phyloP scores from a whole-genome alignment of 2,113 vertebrate genomes.

The Chiloscyllium plagiosum region DNA sequence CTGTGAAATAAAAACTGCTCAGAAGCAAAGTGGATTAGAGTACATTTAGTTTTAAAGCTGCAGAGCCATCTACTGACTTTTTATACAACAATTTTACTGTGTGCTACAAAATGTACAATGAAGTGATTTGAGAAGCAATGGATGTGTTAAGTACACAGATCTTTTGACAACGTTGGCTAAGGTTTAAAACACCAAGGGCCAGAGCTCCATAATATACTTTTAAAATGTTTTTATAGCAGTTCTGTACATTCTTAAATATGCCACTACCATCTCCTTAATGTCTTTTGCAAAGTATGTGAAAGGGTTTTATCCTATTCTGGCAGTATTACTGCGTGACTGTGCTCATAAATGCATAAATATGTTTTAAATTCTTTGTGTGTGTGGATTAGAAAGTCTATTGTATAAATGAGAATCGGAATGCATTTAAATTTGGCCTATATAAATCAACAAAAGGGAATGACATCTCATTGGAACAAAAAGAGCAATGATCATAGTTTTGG shows the following conservation, averaged over 20 bases:
- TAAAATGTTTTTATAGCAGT: neutral
- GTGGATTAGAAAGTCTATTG: conserved; percentile 19
- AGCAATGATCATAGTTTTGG: neutral
- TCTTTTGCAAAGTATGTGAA: neutral
- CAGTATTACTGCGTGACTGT: neutral
- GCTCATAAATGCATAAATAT: conserved; percentile 11
- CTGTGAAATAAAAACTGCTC: conserved; percentile 31
- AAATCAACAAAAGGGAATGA: conserved; percentile 14
- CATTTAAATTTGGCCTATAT: conserved; percentile 29
- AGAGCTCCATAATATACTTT: neutral
- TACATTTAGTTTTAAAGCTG: conserved; percentile 34
- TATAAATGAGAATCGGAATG: neutral
- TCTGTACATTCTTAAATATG: neutral
- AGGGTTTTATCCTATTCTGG: conserved; percentile 3
- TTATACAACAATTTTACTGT: conserved; percentile 13
- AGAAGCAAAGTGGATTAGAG: conserved; percentile 22
- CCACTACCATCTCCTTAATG: neutral
- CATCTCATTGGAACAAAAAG: neutral
- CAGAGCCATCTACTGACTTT: conserved; percentile 37
- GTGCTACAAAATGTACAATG: neutral
- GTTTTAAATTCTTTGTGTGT: conserved; percentile 24
- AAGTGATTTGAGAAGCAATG: neutral
- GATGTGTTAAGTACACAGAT: neutral
- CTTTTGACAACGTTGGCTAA: neutral
- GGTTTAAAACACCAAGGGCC: neutral